These are phyloP conservation scores for Pseudomugil gertrudae DNA, from an alignment of 2,797 vertebrate species.

Conservation along the genomic window DNA sequence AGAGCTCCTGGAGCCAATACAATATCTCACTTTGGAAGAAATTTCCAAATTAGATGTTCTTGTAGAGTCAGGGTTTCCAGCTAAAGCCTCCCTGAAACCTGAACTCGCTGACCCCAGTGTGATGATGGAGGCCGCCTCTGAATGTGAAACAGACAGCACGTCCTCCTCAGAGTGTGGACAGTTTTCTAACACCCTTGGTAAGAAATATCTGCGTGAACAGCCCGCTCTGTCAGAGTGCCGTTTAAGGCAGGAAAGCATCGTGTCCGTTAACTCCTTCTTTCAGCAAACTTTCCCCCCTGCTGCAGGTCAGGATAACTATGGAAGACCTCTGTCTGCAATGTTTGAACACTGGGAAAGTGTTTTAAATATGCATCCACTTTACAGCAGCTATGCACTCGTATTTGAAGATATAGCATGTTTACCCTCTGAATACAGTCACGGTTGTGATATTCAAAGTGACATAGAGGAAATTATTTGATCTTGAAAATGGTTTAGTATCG, in stretches of 20 bases:
- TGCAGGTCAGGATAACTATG: slow-evolving; percentile 18
- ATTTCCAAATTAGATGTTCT: slow-evolving; percentile 70
- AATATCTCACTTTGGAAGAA: slow-evolving; percentile 76
- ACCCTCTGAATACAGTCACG: slow-evolving; percentile 34
- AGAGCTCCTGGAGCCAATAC: slow-evolving; percentile 56
- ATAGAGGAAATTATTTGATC: slow-evolving; percentile 78
- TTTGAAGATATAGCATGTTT: slow-evolving; percentile 80
- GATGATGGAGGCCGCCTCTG: slow-evolving; percentile 53
- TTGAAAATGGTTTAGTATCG: neutral
- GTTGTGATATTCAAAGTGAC: slow-evolving; percentile 69
- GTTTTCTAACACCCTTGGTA: slow-evolving; percentile 37
- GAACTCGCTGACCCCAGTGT: neutral
- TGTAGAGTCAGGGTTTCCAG: slow-evolving; percentile 18
- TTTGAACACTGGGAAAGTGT: slow-evolving; percentile 64
- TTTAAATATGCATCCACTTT: slow-evolving; percentile 68
- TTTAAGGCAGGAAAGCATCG: slow-evolving; percentile 26
- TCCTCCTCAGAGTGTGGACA: slow-evolving; percentile 66
- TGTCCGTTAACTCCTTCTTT: slow-evolving; percentile 40
- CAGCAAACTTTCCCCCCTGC: slow-evolving; percentile 31
- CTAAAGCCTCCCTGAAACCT: neutral
- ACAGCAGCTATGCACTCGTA: slow-evolving; percentile 71
- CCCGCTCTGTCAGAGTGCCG: slow-evolving; percentile 14
- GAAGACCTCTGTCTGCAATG: slow-evolving; percentile 12
- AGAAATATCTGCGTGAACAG: slow-evolving; percentile 36
- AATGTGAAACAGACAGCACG: slow-evolving; percentile 70